These are phyloP conservation scores for Aspidiotus rigidus DNA, from an alignment of 2,888 invertebrate genomes.

Conservation along the genomic window DNA sequence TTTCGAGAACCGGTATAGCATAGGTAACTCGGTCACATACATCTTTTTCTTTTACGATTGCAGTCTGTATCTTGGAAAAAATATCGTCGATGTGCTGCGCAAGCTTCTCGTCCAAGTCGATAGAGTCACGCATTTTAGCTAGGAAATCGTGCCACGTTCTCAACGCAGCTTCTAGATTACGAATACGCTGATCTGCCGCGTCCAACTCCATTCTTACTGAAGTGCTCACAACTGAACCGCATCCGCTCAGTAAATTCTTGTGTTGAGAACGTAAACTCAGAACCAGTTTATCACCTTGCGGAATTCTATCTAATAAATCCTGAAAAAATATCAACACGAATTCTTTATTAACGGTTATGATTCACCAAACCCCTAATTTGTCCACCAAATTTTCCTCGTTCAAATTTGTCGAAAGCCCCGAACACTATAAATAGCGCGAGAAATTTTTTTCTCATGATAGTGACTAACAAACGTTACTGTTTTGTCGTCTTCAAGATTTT, in stretches of 20 bases:
- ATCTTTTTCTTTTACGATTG: constrained; percentile 10
- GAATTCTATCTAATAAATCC: constrained; percentile 56
- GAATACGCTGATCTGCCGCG: constrained; percentile 65
- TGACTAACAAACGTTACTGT: too few relatives aligned
- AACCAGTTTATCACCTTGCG: constrained; percentile 57
- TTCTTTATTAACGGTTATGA: too few relatives aligned
- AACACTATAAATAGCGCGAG: too few relatives aligned
- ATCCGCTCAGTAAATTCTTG: constrained; percentile 50
- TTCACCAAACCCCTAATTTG: too few relatives aligned
- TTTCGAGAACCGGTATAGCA: constrained; percentile 12
- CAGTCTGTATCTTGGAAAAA: constrained; percentile 7
- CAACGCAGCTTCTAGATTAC: constrained; percentile 67
- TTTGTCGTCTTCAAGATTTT: too few relatives aligned
- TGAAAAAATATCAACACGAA: constrained; percentile 28
- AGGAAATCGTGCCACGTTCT: constrained; percentile 56
- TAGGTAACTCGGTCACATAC: not conserved
- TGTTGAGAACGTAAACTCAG: constrained; percentile 58
- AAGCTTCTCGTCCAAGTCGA: constrained; percentile 13
- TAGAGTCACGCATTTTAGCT: constrained; percentile 14
- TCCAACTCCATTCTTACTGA: constrained; percentile 74
- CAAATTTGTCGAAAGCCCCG: too few relatives aligned
- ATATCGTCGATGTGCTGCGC: constrained; percentile 19
- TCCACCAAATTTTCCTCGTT: too few relatives aligned
- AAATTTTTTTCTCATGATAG: too few relatives aligned
- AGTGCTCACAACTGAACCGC: constrained; percentile 46